A percentile compares a stretch with the other conserved stretches of the same genome.
Evolutionary conservation across 2,113 vertebrate species (phyloP).

Genomic region (Drymodes brunneopygia): DNA sequence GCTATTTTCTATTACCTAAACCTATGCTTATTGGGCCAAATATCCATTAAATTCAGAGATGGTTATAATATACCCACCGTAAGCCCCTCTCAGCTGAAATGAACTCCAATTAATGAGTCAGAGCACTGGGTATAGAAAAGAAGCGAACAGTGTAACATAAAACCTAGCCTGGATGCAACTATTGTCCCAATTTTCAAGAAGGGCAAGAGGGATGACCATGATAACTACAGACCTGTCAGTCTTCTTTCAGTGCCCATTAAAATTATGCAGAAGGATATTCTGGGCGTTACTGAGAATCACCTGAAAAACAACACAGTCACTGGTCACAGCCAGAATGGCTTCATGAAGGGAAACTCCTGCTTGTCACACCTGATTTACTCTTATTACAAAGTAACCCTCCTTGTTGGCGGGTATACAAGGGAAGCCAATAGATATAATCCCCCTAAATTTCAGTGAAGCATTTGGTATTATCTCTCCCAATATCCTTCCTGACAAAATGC

Average conservation of each 20-base stretch:
- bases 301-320: not conserved
- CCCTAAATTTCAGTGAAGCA: not conserved
- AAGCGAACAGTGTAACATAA: not conserved
- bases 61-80: rapidly evolving
- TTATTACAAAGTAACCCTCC: not conserved
- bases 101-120: not conserved
- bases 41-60: not conserved
- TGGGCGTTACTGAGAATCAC: not conserved
- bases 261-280: not conserved
- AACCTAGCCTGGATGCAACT: not conserved
- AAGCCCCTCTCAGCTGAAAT: not conserved
- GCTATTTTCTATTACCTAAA: not conserved
- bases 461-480: not conserved
- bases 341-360: not conserved
- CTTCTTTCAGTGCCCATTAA: not conserved
- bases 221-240: not conserved
- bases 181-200: not conserved
- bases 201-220: not conserved
- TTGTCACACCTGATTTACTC: not conserved
- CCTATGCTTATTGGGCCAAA: not conserved
- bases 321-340: not conserved
- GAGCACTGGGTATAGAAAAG: not conserved
- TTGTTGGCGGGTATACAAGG: rapidly evolving
- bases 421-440: not conserved
- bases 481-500: not conserved